These are phyloP conservation scores for Euschistus heros DNA, from an alignment of 1,140 invertebrate genomes.

Conservation along the genomic window DNA sequence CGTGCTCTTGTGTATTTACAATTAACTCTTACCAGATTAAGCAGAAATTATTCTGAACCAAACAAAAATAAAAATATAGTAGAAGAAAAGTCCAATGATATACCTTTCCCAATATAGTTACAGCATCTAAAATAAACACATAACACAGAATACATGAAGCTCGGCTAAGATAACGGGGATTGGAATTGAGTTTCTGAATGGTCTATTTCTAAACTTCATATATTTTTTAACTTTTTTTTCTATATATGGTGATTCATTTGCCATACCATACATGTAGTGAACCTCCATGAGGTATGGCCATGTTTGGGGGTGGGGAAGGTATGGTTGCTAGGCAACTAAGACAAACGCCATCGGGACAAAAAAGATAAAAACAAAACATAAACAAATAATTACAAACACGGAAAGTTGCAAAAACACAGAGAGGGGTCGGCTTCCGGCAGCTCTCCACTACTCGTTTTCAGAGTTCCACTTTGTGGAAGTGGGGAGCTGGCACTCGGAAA, in stretches of 20 bases:
- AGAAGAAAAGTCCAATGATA: constrained; percentile 19
- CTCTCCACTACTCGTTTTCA: background rate
- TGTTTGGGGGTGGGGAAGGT: background rate
- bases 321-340: constrained; percentile 16
- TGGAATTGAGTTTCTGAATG: constrained; percentile 6
- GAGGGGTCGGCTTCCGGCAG: background rate
- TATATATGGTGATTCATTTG: background rate
- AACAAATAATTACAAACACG: constrained; percentile 10
- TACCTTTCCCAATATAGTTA: constrained; percentile 27
- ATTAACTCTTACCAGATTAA: background rate
- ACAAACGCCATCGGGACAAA: constrained; percentile 23
- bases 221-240: constrained; percentile 8
- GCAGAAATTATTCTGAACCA: background rate
- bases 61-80: background rate
- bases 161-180: constrained; percentile 15
- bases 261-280: background rate
- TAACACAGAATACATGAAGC: constrained; percentile 26
- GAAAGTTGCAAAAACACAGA: constrained; percentile 15
- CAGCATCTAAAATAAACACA: constrained; percentile 26
- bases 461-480: background rate
- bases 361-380: constrained; percentile 10
- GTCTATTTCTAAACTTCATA: background rate
- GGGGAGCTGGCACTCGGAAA: background rate
- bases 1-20: constrained; percentile 23
- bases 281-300: background rate